Base-by-base conservation (phyloP, 2,888 invertebrate species). In the Sturmia bella region DNA sequence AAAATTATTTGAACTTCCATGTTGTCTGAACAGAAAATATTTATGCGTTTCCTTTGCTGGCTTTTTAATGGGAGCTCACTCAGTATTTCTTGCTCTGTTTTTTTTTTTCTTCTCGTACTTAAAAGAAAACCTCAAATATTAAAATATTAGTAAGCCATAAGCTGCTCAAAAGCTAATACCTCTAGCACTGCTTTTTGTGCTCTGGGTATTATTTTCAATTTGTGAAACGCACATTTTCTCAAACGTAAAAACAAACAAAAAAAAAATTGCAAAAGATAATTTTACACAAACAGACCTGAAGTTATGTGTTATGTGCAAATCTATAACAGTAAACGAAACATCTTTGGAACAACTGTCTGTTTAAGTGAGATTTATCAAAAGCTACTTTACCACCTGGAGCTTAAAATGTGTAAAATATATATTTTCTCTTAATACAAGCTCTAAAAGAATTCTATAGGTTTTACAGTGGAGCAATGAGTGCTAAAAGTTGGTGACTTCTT, bases 141-240 rank as follows among this genome's bases (percentile, higher is more conserved):
- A 78, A 66, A 72, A 68, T 59, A 80, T 74, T 68, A 69, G 27
- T 39, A 17, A 63, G 63, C 68, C 74, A 80, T 80, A 80, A 80
- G 74, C 79, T 17, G 54, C 68, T 74, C 68, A 63, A 74, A 68
- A 69, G 66, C 54, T 68, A 79, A 79, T 79, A 74, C 68, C 73
- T 61, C 73, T 73, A 74, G 66, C 73, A 68, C 68, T 79, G 73
- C 43, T 39, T 68, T 59, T 21, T 24, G 9, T 24, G 5, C 43
- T 66, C 37, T 21, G 15, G 19, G 54, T 70, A 27, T 78, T 37
- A 69, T 48, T 63, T 70, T 59, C 48, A 69, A 45, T 48, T 48
- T 59, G 24, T 50, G 17, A n/a, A 39, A 52, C 27, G 13, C 57
- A 59, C 32, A 17, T n/a, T 24, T 15, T 27, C 4, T 5, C 3